phyloP scores from a whole-genome alignment of 2,888 invertebrate species.

The Palloptera scutellata region DNA sequence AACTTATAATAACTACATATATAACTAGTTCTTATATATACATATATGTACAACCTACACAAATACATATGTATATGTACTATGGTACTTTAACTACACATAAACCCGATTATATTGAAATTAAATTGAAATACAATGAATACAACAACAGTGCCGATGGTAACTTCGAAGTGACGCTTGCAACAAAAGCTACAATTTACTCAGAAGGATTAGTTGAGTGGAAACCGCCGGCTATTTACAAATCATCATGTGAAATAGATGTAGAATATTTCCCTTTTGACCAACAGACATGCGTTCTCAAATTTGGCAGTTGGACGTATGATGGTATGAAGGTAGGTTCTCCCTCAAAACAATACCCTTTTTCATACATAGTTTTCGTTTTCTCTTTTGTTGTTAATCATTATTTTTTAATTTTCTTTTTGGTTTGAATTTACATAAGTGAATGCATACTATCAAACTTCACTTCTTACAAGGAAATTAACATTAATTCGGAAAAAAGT shows the following conservation, averaged over 20 bases:
- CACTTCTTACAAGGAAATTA: too few species aligned
- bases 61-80: not conserved
- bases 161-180: constrained; percentile 94
- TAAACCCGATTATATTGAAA: not conserved
- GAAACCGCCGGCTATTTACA: constrained; percentile 99
- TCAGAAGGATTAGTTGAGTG: constrained; percentile 92
- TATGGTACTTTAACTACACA: not conserved
- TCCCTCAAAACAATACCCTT: constrained; percentile 14
- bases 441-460: too few species aligned
- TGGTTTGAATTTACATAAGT: too few species aligned
- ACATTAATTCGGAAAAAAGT: too few species aligned
- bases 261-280: constrained; percentile 98
- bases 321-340: constrained; percentile 93
- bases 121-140: not conserved
- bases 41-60: not conserved
- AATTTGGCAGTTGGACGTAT: constrained; percentile 98
- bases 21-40: not conserved
- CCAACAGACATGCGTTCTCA: constrained; percentile 96
- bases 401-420: too few species aligned
- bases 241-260: constrained; percentile 95
- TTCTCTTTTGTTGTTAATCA: too few species aligned
- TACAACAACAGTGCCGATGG: constrained; percentile 81
- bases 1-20: too few species aligned
- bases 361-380: not conserved
- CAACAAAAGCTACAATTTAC: constrained; percentile 93